Evolutionary conservation across 2,888 invertebrate species (phyloP), one percentile per base, ranked within the genome.

Genomic region (Agriopis leucophaearia): DNA sequence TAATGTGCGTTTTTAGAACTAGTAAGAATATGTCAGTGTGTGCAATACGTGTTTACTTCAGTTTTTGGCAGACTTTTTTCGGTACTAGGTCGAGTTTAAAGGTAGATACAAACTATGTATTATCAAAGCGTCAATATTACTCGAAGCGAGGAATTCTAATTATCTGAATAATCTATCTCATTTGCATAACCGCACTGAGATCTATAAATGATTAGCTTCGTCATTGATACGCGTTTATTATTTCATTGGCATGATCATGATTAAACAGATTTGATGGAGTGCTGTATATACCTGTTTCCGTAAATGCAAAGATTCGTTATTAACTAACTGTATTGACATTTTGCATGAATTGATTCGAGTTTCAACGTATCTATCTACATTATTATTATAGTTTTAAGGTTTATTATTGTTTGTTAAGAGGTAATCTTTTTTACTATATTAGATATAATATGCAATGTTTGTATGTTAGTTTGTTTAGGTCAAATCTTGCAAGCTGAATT

Each of bases 71-170:
- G n/a, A n/a, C n/a, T n/a, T n/a, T n/a, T n/a, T n/a, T n/a, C n/a
- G n/a, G n/a, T n/a, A n/a, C n/a, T n/a, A n/a, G n/a, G n/a, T n/a
- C n/a, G n/a, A n/a, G n/a, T n/a, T n/a, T n/a, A n/a, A n/a, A n/a
- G n/a, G n/a, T n/a, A n/a, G n/a, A n/a, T n/a, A n/a, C n/a, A n/a
- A n/a, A n/a, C n/a, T n/a, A n/a, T n/a, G n/a, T n/a, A n/a, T n/a
- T n/a, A n/a, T n/a, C n/a, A n/a, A n/a, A n/a, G n/a, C 57, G 64
- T 68, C 69, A 52, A 51, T 65, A 61, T 63, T 55, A 52, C 69
- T 65, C 40, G 56, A 38, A 58, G 51, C 60, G 55, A n/a, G 60
- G 50, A 51, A 51, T 64, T 56, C 40, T 56, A 57, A 64, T 69
- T 48, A 63, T 57, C 61, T 51, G 66, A 61, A 62, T 63, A 61